A percentile compares a stretch with the other conserved stretches of the same genome.
Evolutionary conservation across 2,888 invertebrate genomes (phyloP).

Genomic region (Amphipyra berbera): DNA sequence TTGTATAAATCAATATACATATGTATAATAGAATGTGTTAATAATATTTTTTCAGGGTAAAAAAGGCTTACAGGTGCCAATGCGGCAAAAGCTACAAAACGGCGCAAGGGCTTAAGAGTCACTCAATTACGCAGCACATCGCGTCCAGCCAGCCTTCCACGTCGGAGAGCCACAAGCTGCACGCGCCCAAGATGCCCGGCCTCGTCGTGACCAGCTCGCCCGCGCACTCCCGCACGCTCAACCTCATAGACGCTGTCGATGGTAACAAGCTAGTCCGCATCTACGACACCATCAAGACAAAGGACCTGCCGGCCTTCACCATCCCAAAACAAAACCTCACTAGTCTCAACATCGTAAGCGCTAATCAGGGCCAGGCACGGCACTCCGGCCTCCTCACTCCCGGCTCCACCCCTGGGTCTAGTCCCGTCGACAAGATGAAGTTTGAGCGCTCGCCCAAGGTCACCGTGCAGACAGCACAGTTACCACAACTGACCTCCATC

Average conservation of each 20-base stretch:
- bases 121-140: slow-evolving; percentile 86
- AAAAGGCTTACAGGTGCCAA: slow-evolving; percentile 94
- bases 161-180: slow-evolving; percentile 56
- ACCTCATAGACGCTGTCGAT: slow-evolving; percentile 72
- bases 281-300: slow-evolving; percentile 81
- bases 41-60: slow-evolving; percentile 89
- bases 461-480: slow-evolving; percentile 72
- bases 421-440: slow-evolving; percentile 74
- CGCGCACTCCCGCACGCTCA: slow-evolving; percentile 67
- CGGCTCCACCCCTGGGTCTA: slow-evolving; percentile 83
- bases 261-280: slow-evolving; percentile 82
- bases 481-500: slow-evolving; percentile 58
- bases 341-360: slow-evolving; percentile 72
- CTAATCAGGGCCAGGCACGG: slow-evolving; percentile 61
- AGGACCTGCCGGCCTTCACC: slow-evolving; percentile 79
- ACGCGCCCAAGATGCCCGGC: slow-evolving; percentile 72
- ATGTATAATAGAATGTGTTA: not conserved
- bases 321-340: slow-evolving; percentile 81
- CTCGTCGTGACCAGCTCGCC: slow-evolving; percentile 84
- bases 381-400: slow-evolving; percentile 85
- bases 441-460: slow-evolving; percentile 77
- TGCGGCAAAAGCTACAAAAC: slow-evolving; percentile 97
- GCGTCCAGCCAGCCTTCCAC: slow-evolving; percentile 59
- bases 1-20: not conserved
- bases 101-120: slow-evolving; percentile 93